Percentiles rank a stretch among this genome's conserved stretches.
Conservation (phyloP, 2,888 invertebrate species). For the Pristionchus entomophagus region DNA sequence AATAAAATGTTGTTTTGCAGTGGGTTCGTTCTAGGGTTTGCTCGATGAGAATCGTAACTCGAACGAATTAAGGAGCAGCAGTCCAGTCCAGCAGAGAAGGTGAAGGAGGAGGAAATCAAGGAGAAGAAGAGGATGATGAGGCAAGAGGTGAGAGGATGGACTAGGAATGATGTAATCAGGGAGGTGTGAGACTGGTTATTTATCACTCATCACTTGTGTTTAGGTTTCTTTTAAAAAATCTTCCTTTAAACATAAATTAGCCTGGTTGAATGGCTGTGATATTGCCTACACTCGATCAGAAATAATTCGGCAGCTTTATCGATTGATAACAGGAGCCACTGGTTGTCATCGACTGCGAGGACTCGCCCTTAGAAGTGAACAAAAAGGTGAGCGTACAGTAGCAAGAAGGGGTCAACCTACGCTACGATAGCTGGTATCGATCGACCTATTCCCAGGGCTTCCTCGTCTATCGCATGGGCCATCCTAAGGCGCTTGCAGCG, state of each 20-base stretch:
- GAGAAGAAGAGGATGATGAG: neutral
- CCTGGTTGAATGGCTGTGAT: no score
- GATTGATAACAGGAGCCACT: no score
- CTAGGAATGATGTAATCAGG: neutral
- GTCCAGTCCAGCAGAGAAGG: neutral
- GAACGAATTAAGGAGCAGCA: neutral
- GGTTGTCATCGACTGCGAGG: no score
- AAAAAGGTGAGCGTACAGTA: no score
- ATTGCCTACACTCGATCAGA: no score
- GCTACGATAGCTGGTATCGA: neutral
- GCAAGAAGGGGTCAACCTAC: no score
- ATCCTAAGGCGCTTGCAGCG: neutral
- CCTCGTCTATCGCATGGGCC: neutral
- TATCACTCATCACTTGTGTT: no score
- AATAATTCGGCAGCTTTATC: no score
- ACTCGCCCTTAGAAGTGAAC: no score
- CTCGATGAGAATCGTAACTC: neutral
- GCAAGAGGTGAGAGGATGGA: neutral
- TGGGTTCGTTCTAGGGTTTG: neutral
- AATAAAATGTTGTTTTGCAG: neutral
- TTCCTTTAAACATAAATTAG: no score
- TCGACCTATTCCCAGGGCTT: neutral
- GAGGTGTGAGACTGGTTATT: no score
- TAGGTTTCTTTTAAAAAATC: no score
- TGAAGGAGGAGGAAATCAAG: neutral